Evolutionary conservation across 2,113 vertebrate species (phyloP), one percentile per base, ranked within the genome.

Genomic region (Lepisosteus oculatus): DNA sequence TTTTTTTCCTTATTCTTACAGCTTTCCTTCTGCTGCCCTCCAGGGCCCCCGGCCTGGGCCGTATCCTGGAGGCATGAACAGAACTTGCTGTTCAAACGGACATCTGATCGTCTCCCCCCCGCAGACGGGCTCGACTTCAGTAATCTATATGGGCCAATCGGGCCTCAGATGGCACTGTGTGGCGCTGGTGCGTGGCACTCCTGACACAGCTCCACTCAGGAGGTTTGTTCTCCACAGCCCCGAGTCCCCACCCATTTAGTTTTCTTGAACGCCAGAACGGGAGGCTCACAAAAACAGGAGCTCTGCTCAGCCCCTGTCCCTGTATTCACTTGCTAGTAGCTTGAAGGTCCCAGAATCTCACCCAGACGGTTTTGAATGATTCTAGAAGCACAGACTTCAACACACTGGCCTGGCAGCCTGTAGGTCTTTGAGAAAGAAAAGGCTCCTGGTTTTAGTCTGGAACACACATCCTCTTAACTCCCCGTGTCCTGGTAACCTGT

Each of bases 241-340:
- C 1, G 29, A 29, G 29, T 29, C 29, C 29, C 29, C 29, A 29
- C 29, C 29, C 2, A 1, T 29, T 29, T 29, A 29, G 29, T 29
- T 29, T 29, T 29, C 29, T 29, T 29, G 29, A 29, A 29, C 29
- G 1, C 29, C 29, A 29, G 29, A 29, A 29, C 29, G 2, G 1
- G 2, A 29, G 82, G 78, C 87, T 86, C 86, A 87, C 83, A 83
- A 86, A 90, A 85, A 86, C 83, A 84, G 78, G 78, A 83, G 85
- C 82, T 85, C 87, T 88, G 86, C 86, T 90, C 87, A 89, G 85
- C 85, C 86, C 85, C 84, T 88, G 88, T 84, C 85, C 84, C 81
- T 84, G 72, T 69, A 79, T 81, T 83, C 78, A 80, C 80, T 86
- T 79, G 73, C 66, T 76, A 75, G 76, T 9, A 72, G 77, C 81